Evolutionary conservation across 2,888 invertebrate genomes (phyloP).

Genomic region (Orthosia cruda): DNA sequence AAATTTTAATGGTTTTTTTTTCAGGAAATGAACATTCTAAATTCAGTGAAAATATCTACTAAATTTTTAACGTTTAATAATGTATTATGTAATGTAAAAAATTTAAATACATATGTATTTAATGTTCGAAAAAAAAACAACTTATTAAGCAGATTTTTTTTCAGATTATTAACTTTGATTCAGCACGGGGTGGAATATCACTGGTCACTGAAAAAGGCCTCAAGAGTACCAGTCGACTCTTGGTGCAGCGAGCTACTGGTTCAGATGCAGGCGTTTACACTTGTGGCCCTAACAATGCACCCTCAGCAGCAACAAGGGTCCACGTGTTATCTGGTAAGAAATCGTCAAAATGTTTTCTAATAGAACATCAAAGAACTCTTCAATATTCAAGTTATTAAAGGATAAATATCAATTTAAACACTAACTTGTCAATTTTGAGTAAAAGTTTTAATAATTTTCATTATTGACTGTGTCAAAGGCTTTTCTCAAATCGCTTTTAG

Average conservation of each 20-base stretch:
- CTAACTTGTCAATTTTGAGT: not conserved
- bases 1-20: not conserved
- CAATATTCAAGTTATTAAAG: not conserved
- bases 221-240: conserved; percentile 95
- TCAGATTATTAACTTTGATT: conserved; percentile 97
- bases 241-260: conserved; percentile 96
- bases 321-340: conserved; percentile 96
- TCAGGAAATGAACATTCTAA: not conserved
- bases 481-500: conserved; percentile 21
- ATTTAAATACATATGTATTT: no score
- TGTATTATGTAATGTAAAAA: no score
- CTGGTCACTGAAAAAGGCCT: conserved; percentile 97
- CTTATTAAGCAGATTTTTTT: conserved; percentile 14
- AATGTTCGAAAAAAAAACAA: not conserved
- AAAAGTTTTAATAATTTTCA: not conserved
- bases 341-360: not conserved
- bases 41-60: not conserved
- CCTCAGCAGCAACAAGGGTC: conserved; percentile 95
- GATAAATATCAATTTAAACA: not conserved
- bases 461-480: conserved; percentile 23
- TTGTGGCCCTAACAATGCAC: conserved; percentile 96
- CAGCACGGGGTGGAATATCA: conserved; percentile 97
- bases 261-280: conserved; percentile 96
- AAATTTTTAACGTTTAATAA: not conserved
- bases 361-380: not conserved